A percentile compares a stretch with the other conserved stretches of the same genome.
These are phyloP conservation scores for Drosophila sordidapex DNA, from an alignment of 2,888 invertebrate species.

Conservation along the genomic window DNA sequence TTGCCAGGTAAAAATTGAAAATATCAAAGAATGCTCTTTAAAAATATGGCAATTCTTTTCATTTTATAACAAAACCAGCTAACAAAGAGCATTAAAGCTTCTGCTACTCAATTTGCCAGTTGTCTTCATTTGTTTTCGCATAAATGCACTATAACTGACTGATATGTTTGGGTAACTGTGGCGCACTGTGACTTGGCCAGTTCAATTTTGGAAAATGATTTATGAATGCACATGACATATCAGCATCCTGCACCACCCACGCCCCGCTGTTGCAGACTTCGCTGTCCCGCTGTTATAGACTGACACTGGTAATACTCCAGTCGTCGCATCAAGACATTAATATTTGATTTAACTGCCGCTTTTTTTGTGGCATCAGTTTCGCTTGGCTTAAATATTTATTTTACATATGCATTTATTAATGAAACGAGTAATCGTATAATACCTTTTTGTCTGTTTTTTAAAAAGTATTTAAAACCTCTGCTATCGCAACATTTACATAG, in stretches of 20 bases:
- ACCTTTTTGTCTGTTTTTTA: slow-evolving; percentile 13
- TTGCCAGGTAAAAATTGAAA: not conserved
- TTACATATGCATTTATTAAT: slow-evolving; percentile 56
- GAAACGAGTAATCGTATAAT: slow-evolving; percentile 34
- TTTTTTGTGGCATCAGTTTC: slow-evolving; percentile 35
- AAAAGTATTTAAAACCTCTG: slow-evolving; percentile 48
- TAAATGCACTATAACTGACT: slow-evolving; percentile 43
- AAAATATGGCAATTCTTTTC: not conserved
- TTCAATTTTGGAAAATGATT: slow-evolving; percentile 82
- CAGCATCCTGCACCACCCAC: slow-evolving; percentile 79
- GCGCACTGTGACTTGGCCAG: slow-evolving; percentile 49
- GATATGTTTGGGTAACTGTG: slow-evolving; percentile 47
- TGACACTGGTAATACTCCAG: slow-evolving; percentile 24
- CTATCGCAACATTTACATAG: slow-evolving; percentile 9
- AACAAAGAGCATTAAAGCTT: slow-evolving; percentile 7
- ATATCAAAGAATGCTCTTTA: not conserved
- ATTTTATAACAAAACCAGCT: not conserved
- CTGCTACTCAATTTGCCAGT: not conserved
- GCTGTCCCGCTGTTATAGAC: slow-evolving; percentile 7
- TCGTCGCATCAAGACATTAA: slow-evolving; percentile 70
- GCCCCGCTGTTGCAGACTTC: slow-evolving; percentile 32
- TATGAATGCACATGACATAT: slow-evolving; percentile 83
- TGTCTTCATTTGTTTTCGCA: too few relatives aligned
- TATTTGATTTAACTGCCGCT: slow-evolving; percentile 60
- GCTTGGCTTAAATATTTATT: slow-evolving; percentile 59